These are phyloP conservation scores for Polydrusus tereticollis DNA, from an alignment of 2,888 invertebrate species.

Conservation along the genomic window DNA sequence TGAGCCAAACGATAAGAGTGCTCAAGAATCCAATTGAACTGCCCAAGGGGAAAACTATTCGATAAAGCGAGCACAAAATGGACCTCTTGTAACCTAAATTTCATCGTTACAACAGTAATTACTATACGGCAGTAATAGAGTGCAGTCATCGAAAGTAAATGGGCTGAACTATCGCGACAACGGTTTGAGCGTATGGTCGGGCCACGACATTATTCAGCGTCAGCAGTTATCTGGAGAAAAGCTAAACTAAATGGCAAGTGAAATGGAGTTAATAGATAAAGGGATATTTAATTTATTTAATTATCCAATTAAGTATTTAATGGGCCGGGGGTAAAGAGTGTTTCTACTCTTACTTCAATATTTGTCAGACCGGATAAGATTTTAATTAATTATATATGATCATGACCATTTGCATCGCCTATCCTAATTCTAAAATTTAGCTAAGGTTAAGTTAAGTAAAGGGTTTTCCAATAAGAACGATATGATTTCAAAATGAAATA, in stretches of 20 bases:
- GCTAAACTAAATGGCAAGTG: background rate
- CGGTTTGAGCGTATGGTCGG: background rate
- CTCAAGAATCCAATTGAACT: slow-evolving; percentile 21
- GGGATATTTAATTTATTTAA: background rate
- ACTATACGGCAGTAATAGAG: slow-evolving; percentile 63
- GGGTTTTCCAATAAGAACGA: no score
- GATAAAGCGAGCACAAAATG: slow-evolving; percentile 43
- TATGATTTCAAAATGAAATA: no score
- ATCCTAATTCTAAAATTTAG: no score
- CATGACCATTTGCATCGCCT: no score
- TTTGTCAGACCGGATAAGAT: no score
- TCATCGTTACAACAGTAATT: slow-evolving; percentile 65
- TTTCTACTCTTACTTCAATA: no score
- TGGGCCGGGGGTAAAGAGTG: no score
- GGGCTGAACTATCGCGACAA: slow-evolving; percentile 61
- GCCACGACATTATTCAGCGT: background rate
- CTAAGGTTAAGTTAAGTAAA: no score
- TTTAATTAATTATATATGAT: no score
- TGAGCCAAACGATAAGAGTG: no score
- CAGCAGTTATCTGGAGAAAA: slow-evolving; percentile 5
- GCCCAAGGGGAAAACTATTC: slow-evolving; percentile 49
- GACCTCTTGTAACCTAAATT: slow-evolving; percentile 53
- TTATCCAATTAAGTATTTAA: no score
- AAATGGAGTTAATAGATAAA: background rate
- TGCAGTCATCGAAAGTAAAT: slow-evolving; percentile 65